Evolutionary conservation across 2,797 vertebrate species (phyloP).

Genomic region (Scolopax rusticola): DNA sequence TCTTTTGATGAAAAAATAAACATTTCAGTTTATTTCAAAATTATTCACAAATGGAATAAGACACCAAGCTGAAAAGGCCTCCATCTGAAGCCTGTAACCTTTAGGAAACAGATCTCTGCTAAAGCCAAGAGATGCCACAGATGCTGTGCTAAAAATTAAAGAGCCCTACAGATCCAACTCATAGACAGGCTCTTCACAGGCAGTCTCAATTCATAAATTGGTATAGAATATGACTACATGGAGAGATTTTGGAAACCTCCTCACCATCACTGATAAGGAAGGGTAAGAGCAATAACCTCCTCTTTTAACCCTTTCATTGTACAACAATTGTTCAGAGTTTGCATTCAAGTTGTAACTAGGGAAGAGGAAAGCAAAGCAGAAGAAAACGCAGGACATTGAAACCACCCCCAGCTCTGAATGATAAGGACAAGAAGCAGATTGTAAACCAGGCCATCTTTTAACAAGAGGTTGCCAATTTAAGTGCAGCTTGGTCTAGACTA

Average conservation of each 20-base stretch:
- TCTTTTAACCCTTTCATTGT: not conserved
- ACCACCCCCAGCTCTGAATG: not conserved
- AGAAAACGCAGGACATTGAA: not conserved
- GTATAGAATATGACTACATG: not conserved
- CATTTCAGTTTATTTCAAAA: not conserved
- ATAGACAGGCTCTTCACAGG: not conserved
- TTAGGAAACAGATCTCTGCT: not conserved
- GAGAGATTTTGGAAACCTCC: not conserved
- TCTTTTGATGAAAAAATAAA: not conserved
- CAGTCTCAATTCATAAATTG: not conserved
- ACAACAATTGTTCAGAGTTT: not conserved
- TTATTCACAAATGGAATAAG: not conserved
- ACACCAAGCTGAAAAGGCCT: not conserved
- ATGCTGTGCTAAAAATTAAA: not conserved
- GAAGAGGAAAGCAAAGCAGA: not conserved
- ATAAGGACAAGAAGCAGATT: not conserved
- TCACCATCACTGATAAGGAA: not conserved
- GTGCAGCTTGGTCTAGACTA: not conserved
- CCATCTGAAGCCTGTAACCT: not conserved
- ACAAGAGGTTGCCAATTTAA: not conserved
- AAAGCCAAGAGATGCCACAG: not conserved
- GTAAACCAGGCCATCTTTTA: not conserved
- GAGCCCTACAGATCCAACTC: not conserved
- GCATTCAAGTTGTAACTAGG: not conserved
- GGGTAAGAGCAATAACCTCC: not conserved